A percentile compares a stretch with the other conserved stretches of the same genome.
Conservation (phyloP, 2,888 invertebrate species). For the Pyrrhia umbra region DNA sequence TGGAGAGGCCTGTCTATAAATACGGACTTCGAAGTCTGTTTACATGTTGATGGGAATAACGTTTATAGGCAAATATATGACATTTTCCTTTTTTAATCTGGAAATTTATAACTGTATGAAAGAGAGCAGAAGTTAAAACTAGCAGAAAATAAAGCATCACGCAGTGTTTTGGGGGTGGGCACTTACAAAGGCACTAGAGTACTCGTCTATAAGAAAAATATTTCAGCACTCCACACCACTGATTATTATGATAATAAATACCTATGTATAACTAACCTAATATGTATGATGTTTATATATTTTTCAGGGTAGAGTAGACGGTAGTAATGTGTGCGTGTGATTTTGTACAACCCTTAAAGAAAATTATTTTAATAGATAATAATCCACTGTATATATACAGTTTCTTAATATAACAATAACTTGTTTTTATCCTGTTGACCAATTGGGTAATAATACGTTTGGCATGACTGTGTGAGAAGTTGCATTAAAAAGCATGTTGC, state of each 20-base stretch:
- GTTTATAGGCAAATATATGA: background rate
- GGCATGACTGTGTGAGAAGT: slow-evolving; percentile 41
- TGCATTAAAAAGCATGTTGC: slow-evolving; percentile 60
- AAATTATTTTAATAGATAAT: background rate
- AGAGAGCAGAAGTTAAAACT: too few relatives aligned
- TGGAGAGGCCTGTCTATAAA: background rate
- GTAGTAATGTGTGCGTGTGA: slow-evolving; percentile 40
- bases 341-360: background rate
- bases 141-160: slow-evolving; percentile 8
- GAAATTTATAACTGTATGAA: too few relatives aligned
- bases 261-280: slow-evolving; percentile 27
- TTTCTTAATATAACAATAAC: background rate
- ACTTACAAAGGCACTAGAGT: slow-evolving; percentile 23
- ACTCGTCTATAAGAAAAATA: background rate
- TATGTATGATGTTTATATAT: slow-evolving; percentile 46
- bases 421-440: background rate
- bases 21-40: background rate
- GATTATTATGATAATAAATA: background rate
- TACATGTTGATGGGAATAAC: background rate
- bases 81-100: background rate
- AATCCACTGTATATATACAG: slow-evolving; percentile 9
- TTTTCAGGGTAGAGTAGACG: slow-evolving; percentile 46
- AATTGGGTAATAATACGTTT: slow-evolving; percentile 14
- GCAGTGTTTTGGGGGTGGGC: slow-evolving; percentile 21
- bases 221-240: slow-evolving; percentile 23